Evolutionary conservation across 2,113 vertebrate species (phyloP).

Genomic region (Cephalophus harveyi): DNA sequence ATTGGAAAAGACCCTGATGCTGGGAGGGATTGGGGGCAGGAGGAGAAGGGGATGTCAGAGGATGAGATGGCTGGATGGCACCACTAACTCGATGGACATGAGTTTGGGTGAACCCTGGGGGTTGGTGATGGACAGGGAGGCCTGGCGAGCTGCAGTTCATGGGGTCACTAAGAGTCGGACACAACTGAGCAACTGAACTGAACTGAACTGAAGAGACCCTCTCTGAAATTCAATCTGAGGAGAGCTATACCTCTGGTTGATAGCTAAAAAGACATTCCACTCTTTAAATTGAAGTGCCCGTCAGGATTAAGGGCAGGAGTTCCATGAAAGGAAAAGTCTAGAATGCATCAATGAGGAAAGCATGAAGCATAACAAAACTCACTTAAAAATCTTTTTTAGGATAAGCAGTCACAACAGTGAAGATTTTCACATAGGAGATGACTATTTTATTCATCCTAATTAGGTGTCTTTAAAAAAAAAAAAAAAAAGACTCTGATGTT

Average conservation of each 20-base stretch:
- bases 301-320: conserved; percentile 38
- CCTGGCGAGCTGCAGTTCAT: no score
- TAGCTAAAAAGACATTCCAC: not conserved
- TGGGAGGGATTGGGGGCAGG: no score
- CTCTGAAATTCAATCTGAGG: conserved; percentile 4
- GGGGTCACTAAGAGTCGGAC: no score
- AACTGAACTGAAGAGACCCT: not conserved
- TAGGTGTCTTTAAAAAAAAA: not conserved
- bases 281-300: conserved; percentile 26
- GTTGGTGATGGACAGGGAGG: no score
- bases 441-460: conserved; percentile 27
- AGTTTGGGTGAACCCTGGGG: no score
- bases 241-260: conserved; percentile 1
- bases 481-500: no score
- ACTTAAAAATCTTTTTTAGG: not conserved
- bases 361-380: not conserved
- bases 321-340: not conserved
- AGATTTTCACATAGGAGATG: not conserved
- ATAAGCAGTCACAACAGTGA: not conserved
- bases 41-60: no score
- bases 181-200: no score
- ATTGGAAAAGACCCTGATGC: no score
- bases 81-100: no score
- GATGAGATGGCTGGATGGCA: no score
- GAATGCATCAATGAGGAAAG: not conserved